A percentile compares a stretch with the other conserved stretches of the same genome.
These are phyloP conservation scores for Clarias gariepinus DNA, from an alignment of 2,113 vertebrate genomes.

Conservation along the genomic window DNA sequence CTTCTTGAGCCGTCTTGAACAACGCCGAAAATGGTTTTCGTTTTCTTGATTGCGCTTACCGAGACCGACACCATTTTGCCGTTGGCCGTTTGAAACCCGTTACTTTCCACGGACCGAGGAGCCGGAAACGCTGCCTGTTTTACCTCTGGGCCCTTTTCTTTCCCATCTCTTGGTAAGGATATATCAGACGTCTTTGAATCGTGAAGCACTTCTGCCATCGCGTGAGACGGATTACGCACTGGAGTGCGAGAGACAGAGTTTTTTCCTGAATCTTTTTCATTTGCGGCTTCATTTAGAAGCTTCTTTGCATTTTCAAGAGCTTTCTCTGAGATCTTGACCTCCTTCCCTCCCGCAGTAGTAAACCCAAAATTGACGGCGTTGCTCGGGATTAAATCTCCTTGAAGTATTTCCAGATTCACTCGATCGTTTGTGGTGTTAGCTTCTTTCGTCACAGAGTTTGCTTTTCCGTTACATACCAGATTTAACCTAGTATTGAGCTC, in stretches of 20 bases:
- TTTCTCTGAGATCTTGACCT: constrained; percentile 69
- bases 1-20: neutral
- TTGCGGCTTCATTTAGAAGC: constrained; percentile 31
- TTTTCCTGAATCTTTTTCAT: constrained; percentile 7
- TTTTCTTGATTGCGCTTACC: constrained; percentile 20
- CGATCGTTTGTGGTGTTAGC: neutral
- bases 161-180: neutral
- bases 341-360: constrained; percentile 77
- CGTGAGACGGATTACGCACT: neutral
- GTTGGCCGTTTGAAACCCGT: constrained; percentile 59
- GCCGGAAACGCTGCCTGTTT: neutral
- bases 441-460: neutral
- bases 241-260: neutral
- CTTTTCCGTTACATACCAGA: neutral
- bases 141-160: neutral
- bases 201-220: neutral
- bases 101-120: neutral
- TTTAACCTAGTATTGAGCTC: neutral
- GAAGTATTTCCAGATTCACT: neutral
- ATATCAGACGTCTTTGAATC: neutral
- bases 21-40: constrained; percentile 34
- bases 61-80: constrained; percentile 37
- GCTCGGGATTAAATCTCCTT: neutral
- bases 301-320: constrained; percentile 58
- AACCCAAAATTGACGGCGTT: constrained; percentile 66